Percentiles rank a stretch among this genome's conserved stretches.
These are phyloP conservation scores for Telmatochromis sp. DNA, from an alignment of 2,113 vertebrate species.

Conservation along the genomic window DNA sequence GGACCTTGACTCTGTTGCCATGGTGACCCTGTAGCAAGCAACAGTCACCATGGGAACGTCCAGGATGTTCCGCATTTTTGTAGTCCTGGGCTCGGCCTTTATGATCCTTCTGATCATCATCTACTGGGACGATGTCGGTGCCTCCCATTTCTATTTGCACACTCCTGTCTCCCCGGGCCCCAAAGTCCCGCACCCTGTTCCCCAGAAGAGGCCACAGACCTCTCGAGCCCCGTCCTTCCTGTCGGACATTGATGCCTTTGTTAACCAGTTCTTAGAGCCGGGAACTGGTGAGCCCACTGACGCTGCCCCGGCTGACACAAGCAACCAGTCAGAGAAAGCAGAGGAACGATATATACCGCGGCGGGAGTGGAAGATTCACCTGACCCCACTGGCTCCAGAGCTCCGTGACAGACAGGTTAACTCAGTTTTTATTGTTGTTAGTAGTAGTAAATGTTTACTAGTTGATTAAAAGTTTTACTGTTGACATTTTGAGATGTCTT, in stretches of 20 bases:
- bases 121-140: constrained; percentile 93
- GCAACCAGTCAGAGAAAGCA: constrained; percentile 67
- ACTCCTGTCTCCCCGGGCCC: constrained; percentile 77
- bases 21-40: constrained; percentile 52
- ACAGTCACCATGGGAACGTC: constrained; percentile 84
- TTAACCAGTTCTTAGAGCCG: constrained; percentile 77
- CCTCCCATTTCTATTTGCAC: constrained; percentile 82
- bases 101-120: constrained; percentile 95
- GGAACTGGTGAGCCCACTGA: constrained; percentile 75
- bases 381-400: constrained; percentile 70
- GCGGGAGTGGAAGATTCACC: constrained; percentile 85
- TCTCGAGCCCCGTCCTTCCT: constrained; percentile 56
- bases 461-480: neutral
- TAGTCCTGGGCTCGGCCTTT: constrained; percentile 84
- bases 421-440: neutral
- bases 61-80: constrained; percentile 83
- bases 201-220: constrained; percentile 45
- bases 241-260: constrained; percentile 80
- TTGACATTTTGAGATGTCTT: neutral
- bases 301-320: constrained; percentile 32
- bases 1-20: constrained; percentile 54
- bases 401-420: constrained; percentile 65
- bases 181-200: constrained; percentile 58
- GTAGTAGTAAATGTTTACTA: neutral
- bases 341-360: constrained; percentile 83